These are phyloP conservation scores for Silurus glanis DNA, from an alignment of 2,113 vertebrate genomes.

Conservation along the genomic window DNA sequence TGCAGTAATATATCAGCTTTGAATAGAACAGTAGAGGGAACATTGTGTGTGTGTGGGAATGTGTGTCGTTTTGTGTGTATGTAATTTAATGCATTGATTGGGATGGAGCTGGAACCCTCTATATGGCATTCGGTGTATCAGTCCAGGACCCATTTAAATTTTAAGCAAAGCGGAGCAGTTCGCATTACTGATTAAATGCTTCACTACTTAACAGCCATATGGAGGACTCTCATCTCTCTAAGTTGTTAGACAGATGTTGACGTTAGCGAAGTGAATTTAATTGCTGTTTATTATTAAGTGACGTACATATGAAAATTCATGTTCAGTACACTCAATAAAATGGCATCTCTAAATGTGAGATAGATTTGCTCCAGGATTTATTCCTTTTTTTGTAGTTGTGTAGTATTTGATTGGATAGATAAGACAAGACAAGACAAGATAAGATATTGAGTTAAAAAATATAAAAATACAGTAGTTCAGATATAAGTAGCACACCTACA, in stretches of 20 bases:
- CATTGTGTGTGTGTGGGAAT: slow-evolving; percentile 35
- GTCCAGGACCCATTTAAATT: slow-evolving; percentile 25
- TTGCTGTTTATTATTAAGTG: neutral
- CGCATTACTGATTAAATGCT: slow-evolving; percentile 36
- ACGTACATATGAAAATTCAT: neutral
- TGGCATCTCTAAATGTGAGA: neutral
- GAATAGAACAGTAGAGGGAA: slow-evolving; percentile 30
- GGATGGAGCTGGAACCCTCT: neutral
- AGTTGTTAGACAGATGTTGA: slow-evolving; percentile 39
- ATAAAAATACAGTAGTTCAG: neutral
- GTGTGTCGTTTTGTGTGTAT: slow-evolving; percentile 4
- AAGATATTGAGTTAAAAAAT: neutral
- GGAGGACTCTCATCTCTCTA: slow-evolving; percentile 25
- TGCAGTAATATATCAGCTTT: slow-evolving; percentile 23
- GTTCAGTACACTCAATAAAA: neutral
- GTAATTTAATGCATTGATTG: neutral
- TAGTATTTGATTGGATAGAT: neutral
- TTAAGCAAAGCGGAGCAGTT: slow-evolving; percentile 27
- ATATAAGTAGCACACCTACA: neutral
- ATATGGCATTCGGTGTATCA: slow-evolving; percentile 25
- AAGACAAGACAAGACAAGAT: neutral
- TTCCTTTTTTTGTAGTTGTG: neutral
- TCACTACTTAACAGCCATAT: slow-evolving; percentile 6
- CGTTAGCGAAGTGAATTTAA: slow-evolving; percentile 9
- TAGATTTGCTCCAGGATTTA: neutral